Base-by-base conservation (phyloP, 1,140 invertebrate species). In the Leucophenga varia region DNA sequence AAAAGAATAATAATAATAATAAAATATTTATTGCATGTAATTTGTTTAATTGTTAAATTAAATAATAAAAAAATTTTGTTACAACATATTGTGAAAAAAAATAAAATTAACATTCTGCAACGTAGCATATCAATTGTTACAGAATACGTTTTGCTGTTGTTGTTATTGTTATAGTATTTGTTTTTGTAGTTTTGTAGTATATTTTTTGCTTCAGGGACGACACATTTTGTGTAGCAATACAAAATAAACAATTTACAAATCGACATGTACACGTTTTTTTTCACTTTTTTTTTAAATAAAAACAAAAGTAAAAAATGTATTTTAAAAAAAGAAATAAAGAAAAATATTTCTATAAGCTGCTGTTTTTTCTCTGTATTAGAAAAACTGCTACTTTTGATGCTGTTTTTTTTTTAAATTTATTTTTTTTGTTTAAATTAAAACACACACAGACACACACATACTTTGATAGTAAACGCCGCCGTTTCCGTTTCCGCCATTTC, bases 381-480 rank as follows among this genome's bases (percentile, higher is more conserved):
- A 55, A 50, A 28, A 49, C 43, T 42, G 43, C 42, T 50, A 49
- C 44, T 55, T 49, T 48, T 52, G 48, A 21, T 21, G 17, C 22
- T 38, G 40, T 12, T 44, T 44, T 64, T 36, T 43, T 55, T 51
- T 43, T 41, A 47, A 56, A 54, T 61, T 57, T 61, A 67, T 67
- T 57, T 59, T 52, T 64, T 60, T 64, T 59, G 56, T 55, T 67
- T 59, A 68, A 64, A 64, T 54, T 67, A 59, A 68, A 58, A 60
- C 56, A 59, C 61, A 56, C 60, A 71, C 55, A 60, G 54, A 59
- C 61, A 56, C 60, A 71, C 55, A 72, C 69, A 67, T 70, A 70
- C 61, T 72, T 72, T 72, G 63, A 49, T 73, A 69, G 55, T 65
- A 72, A 63, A 59, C 61, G 58, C 52, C 61, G 64, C 61, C 53